These are phyloP conservation scores for Burhinus oedicnemus DNA, from an alignment of 2,113 vertebrate genomes.

Conservation along the genomic window DNA sequence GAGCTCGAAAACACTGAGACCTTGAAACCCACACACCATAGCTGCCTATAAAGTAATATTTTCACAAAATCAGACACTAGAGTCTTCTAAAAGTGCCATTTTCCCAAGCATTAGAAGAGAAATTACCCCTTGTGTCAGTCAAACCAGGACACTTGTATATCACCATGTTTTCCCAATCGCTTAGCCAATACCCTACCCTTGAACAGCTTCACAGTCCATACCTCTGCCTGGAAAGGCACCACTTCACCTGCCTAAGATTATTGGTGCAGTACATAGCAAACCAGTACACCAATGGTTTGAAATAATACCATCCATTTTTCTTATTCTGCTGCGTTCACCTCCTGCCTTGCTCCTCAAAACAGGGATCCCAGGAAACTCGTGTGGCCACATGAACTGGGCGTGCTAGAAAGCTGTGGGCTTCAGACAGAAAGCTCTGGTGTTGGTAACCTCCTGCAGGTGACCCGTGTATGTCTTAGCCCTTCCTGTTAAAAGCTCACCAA, in stretches of 20 bases:
- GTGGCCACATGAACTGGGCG: no score
- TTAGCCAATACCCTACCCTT: neutral
- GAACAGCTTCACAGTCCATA: neutral
- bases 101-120: no score
- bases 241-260: neutral
- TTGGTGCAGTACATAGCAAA: neutral
- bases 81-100: no score
- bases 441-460: neutral
- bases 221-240: neutral
- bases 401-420: neutral
- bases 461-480: neutral
- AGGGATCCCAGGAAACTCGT: neutral
- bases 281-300: neutral
- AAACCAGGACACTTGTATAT: neutral
- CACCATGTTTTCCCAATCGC: neutral
- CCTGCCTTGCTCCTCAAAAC: neutral
- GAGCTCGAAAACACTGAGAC: no score
- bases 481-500: neutral
- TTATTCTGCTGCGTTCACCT: neutral
- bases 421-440: neutral
- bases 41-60: no score
- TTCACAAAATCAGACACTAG: no score
- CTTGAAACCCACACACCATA: no score
- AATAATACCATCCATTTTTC: neutral
- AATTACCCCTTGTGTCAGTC: no score